Base-by-base conservation (phyloP, 2,797 vertebrate genomes). In the Coccyzus lansbergi region DNA sequence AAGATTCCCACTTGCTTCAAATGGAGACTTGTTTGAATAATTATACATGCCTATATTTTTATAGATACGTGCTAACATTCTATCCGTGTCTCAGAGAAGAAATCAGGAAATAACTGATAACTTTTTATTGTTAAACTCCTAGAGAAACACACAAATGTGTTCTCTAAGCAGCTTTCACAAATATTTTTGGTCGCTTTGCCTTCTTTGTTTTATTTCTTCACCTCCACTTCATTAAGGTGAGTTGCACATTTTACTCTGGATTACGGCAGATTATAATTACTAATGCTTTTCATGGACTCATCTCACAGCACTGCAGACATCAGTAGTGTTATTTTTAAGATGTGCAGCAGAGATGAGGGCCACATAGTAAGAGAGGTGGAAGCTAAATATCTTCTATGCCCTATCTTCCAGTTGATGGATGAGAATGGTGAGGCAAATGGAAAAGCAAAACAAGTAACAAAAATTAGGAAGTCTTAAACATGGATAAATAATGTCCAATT, bases 31-130 rank as follows among this genome's bases (percentile, higher is more conserved):
- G 22, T 15, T 84, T 48, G 36, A 88, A 70, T 59, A 69, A 82
- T 75, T 34, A 46, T 8, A 26, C 0, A 0, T 55, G 16, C 19
- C 18, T 36, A 1, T 44, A 8, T 42, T 52, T 56, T 22, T 33
- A 8, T 46, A 26, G 44, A 10, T 51, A 13, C 81, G n/a, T 3
- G 6, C 12, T 92, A 59, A 28, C 36, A 36, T 26, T 64, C 5
- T 80, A 31, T 84, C 18, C 34, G 8, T 33, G 21, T 52, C 38
- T 71, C 28, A 22, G 18, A 34, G 31, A 67, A 64, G 42, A 93
- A 75, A 68, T 14, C 14, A 59, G 34, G 19, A 63, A 74, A 31
- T 53, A 68, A 44, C 13, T 17, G 33, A 40, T 63, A 28, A 21
- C 3, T 87, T 86, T 55, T 69, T 59, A n/a, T 63, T 42, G 8